Evolutionary conservation across 2,113 vertebrate species (phyloP).

Genomic region (Rhegmatorhina hoffmannsi): DNA sequence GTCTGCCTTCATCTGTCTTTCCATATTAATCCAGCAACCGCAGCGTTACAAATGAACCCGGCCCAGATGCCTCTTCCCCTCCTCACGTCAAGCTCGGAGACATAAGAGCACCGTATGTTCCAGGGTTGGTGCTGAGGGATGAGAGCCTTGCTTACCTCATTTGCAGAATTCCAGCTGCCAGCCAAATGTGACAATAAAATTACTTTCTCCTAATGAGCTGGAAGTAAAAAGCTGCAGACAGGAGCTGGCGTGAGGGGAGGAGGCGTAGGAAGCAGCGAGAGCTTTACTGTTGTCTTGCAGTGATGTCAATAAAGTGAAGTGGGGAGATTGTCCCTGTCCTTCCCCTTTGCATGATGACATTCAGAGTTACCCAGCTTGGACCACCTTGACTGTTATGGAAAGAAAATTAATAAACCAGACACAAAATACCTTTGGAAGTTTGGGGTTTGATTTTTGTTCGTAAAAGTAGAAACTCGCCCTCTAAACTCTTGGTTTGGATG

Average conservation of each 20-base stretch:
- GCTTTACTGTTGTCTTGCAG: neutral
- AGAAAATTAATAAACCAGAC: neutral
- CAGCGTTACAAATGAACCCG: neutral
- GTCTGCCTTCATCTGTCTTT: slow-evolving; percentile 64
- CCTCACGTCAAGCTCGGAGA: neutral
- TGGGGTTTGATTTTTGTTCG: neutral
- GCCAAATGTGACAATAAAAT: neutral
- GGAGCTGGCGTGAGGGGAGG: neutral
- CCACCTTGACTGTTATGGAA: neutral
- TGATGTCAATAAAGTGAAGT: neutral
- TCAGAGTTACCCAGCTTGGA: neutral
- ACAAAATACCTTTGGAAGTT: neutral
- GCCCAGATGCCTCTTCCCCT: neutral
- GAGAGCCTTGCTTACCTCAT: neutral
- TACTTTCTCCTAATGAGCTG: neutral
- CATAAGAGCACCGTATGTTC: neutral
- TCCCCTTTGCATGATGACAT: neutral
- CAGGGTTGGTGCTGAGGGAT: slow-evolving; percentile 4
- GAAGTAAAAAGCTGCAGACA: neutral
- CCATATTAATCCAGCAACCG: neutral
- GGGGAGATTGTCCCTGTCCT: slow-evolving; percentile 15
- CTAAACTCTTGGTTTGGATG: neutral
- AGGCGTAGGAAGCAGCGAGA: neutral
- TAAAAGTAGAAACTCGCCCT: neutral
- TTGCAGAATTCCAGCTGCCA: slow-evolving; percentile 22